Base-by-base conservation (phyloP, 2,797 vertebrate genomes). In the Fistularia tabacaria region DNA sequence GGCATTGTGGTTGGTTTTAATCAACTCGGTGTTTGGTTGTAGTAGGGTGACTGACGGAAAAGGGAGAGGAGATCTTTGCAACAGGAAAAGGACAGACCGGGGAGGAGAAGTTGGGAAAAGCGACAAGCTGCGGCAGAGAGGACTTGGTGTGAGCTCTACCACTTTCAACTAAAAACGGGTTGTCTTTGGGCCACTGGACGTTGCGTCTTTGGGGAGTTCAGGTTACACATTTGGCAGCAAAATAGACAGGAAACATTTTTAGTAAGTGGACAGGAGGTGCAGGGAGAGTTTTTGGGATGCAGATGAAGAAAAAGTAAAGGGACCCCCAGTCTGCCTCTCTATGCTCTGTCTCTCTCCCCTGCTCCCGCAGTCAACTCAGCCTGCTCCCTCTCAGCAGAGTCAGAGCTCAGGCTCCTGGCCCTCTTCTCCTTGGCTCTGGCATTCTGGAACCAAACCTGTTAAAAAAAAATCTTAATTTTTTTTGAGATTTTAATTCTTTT, bases 381-480 rank as follows among this genome's bases (percentile, higher is more conserved):
- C 70, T 88, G 86, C 67, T 90, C 85, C 64, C 82, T 76, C 62
- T 89, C 87, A 57, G 81, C 86, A 66, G 86, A 82, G 61, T 90
- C 87, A 52, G 84, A 86, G 59, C 81, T 84, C 57, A 89, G 69
- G 67, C 85, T 85, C 57, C 84, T 97, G 65, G 96, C 91, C 85
- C 98, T 97, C 84, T 99, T 99, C 80, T 98, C 97, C 89, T 99
- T 99, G 9, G 97, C 97, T 83, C 97, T 90, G 74, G 97, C 96
- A 80, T 99, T 99, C 89, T 99, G 97, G 90, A 99, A 99, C 97
- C 97, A 99, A 85, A 99, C 97, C 88, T 89, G 58, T 25, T 25
- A 25, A 25, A 25, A 44, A 69, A 61, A 59, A 11, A 44, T 49
- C 25, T 10, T 1, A 14, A 46, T 7, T 8, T 46, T 9, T 46